Conservation (phyloP, 2,113 vertebrate species). For the Candoia aspera region DNA sequence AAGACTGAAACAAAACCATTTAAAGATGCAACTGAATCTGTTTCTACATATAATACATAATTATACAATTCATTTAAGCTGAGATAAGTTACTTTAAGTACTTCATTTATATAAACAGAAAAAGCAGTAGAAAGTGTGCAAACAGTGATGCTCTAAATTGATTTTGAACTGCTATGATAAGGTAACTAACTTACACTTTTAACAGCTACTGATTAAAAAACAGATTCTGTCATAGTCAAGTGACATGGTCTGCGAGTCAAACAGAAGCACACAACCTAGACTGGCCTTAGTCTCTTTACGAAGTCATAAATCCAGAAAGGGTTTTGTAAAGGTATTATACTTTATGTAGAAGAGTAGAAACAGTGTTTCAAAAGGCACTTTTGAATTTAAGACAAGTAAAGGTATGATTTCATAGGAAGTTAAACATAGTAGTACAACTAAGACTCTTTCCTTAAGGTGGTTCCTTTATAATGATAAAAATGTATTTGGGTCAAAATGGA, state of each 20-base stretch:
- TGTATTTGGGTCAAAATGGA: constrained; percentile 59
- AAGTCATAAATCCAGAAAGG: constrained; percentile 50
- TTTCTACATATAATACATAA: constrained; percentile 76
- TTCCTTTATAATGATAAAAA: constrained; percentile 62
- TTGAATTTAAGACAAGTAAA: constrained; percentile 83
- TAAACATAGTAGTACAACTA: constrained; percentile 62
- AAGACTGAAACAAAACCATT: constrained; percentile 70
- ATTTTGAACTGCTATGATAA: constrained; percentile 67
- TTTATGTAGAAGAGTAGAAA: constrained; percentile 56
- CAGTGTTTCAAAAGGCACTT: constrained; percentile 85
- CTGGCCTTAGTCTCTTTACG: constrained; percentile 38
- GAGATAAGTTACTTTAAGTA: constrained; percentile 71
- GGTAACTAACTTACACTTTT: constrained; percentile 62
- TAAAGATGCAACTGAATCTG: constrained; percentile 71
- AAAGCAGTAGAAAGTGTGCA: constrained; percentile 66
- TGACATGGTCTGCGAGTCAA: constrained; percentile 46
- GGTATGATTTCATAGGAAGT: constrained; percentile 70
- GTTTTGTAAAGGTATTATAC: constrained; percentile 64
- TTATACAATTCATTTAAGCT: constrained; percentile 70
- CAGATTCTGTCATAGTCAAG: constrained; percentile 5
- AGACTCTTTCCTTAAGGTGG: constrained; percentile 53
- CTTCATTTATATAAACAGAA: constrained; percentile 72
- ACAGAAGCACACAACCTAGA: constrained; percentile 28
- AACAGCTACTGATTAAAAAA: constrained; percentile 49
- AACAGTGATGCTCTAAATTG: constrained; percentile 63